These are phyloP conservation scores for Tortrix viridana DNA, from an alignment of 2,888 invertebrate genomes.

Conservation along the genomic window DNA sequence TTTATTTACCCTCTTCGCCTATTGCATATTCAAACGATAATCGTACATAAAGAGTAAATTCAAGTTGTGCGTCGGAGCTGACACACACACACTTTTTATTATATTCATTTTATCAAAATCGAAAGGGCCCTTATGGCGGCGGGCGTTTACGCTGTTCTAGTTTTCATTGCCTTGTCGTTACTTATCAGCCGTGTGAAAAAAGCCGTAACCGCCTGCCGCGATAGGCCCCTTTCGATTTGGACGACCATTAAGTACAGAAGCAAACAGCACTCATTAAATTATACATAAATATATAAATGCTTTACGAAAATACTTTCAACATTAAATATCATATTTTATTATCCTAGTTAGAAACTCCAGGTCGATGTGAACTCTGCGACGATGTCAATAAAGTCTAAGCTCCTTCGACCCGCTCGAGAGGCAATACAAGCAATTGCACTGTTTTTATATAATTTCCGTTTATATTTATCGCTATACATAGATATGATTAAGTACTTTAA, in stretches of 20 bases:
- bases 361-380: slow-evolving; percentile 8
- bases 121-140: no score
- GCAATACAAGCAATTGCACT: slow-evolving; percentile 45
- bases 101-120: no score
- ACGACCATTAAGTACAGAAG: neutral
- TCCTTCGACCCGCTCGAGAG: slow-evolving; percentile 32
- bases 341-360: slow-evolving; percentile 20
- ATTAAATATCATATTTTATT: slow-evolving; percentile 46
- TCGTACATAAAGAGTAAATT: no score
- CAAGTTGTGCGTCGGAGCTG: no score
- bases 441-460: slow-evolving; percentile 36
- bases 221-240: no score
- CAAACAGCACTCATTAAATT: slow-evolving; percentile 41
- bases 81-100: no score
- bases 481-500: slow-evolving; percentile 31
- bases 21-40: no score
- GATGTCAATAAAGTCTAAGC: slow-evolving; percentile 21
- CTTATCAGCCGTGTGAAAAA: no score
- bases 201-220: no score
- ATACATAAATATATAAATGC: slow-evolving; percentile 41
- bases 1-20: no score
- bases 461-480: slow-evolving; percentile 22
- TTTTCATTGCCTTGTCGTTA: no score
- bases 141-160: no score
- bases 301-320: slow-evolving; percentile 56